These are phyloP conservation scores for Gracilinanus agilis DNA, from an alignment of 2,113 vertebrate species.

Conservation along the genomic window DNA sequence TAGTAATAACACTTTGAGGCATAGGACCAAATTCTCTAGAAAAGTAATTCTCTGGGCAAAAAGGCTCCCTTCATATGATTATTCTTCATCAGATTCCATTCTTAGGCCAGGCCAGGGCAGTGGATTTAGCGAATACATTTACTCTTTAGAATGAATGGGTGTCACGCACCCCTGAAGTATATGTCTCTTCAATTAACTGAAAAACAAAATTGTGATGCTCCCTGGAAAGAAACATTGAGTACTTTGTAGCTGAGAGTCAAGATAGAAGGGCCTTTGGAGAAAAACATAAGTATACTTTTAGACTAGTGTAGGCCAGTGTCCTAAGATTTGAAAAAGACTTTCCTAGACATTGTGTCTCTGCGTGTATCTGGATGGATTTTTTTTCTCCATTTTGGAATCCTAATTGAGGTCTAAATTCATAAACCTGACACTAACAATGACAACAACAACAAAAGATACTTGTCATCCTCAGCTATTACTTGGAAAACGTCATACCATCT, in stretches of 20 bases:
- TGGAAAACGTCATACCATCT: constrained; percentile 79
- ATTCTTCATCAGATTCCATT: constrained; percentile 34
- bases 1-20: neutral
- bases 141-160: constrained; percentile 71
- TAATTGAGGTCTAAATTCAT: constrained; percentile 83
- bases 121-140: constrained; percentile 71
- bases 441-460: constrained; percentile 64
- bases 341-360: constrained; percentile 35
- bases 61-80: neutral
- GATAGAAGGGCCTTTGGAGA: constrained; percentile 68
- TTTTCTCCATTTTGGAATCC: constrained; percentile 80
- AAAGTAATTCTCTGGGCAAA: neutral
- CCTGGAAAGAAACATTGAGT: constrained; percentile 62
- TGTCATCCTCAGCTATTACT: constrained; percentile 77
- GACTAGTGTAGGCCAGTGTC: constrained; percentile 38
- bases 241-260: constrained; percentile 69
- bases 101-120: neutral
- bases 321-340: constrained; percentile 72
- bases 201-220: constrained; percentile 22
- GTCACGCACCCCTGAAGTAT: constrained; percentile 60
- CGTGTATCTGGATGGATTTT: neutral
- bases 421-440: constrained; percentile 62
- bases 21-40: neutral
- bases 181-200: constrained; percentile 76
- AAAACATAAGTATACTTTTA: constrained; percentile 60